Evolutionary conservation across 2,888 invertebrate genomes (phyloP).

Genomic region (Clostera curtula): DNA sequence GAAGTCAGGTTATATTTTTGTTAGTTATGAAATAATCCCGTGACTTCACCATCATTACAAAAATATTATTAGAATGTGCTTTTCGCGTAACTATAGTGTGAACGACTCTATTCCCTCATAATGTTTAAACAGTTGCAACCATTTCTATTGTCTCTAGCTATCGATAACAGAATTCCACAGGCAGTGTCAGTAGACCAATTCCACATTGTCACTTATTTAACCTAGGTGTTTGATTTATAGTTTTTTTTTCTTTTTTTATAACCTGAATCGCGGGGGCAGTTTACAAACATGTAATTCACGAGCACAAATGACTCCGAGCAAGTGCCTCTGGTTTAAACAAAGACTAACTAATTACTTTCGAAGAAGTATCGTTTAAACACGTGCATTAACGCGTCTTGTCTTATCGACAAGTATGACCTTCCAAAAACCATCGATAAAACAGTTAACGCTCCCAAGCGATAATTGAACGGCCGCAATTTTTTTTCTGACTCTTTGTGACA

Average conservation of each 20-base stretch:
- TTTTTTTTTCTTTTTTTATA: too few species aligned
- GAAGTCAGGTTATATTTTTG: too few species aligned
- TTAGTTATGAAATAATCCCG: too few species aligned
- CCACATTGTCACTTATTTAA: conserved; percentile 29
- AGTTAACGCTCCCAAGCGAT: conserved; percentile 43
- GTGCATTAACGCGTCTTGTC: conserved; percentile 18
- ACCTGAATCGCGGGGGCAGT: too few species aligned
- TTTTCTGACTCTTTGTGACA: conserved; percentile 39
- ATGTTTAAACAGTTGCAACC: conserved; percentile 48
- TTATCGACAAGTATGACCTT: conserved; percentile 18
- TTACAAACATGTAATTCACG: too few species aligned
- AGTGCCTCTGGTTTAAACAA: too few species aligned
- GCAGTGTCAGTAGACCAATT: conserved; percentile 37
- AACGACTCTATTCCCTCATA: conserved; percentile 10
- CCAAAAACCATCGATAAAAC: conserved; percentile 28
- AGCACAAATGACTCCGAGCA: too few species aligned
- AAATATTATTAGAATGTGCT: conserved; percentile 27
- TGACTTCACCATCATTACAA: too few species aligned
- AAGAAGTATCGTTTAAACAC: conserved; percentile 19
- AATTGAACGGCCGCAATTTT: conserved; percentile 37
- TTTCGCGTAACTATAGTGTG: conserved; percentile 8
- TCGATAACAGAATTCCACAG: conserved; percentile 48
- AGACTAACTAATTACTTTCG: conserved; percentile 29
- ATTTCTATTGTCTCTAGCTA: conserved; percentile 35
- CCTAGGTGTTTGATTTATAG: conserved; percentile 18